Percentiles rank a stretch among this genome's conserved stretches.
phyloP scores from a whole-genome alignment of 2,797 vertebrate genomes.

The Myiothlypis chrysogaster region DNA sequence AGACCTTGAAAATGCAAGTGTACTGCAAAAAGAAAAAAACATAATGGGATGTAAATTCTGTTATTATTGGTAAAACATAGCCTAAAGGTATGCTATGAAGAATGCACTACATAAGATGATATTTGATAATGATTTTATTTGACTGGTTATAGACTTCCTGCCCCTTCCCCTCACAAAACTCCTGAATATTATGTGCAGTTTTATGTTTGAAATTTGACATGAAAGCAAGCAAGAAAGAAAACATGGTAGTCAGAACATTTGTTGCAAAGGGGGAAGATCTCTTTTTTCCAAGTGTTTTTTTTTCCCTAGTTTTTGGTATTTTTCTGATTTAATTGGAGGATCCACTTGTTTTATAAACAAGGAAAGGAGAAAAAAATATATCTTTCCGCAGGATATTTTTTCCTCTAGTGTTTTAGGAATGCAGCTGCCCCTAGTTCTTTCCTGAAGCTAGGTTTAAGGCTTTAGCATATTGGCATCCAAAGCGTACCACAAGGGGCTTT shows the following conservation, averaged over 20 bases:
- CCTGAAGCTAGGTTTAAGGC: neutral
- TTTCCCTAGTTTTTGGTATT: neutral
- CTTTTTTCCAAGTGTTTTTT: accelerated
- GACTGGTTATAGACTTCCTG: accelerated
- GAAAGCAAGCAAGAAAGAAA: neutral
- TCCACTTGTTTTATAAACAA: neutral
- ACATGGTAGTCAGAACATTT: neutral
- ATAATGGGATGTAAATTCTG: neutral
- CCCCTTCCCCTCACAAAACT: accelerated
- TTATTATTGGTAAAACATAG: neutral
- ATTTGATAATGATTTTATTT: neutral
- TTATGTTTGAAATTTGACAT: neutral
- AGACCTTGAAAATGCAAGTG: neutral
- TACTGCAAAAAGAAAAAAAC: neutral
- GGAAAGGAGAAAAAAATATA: neutral
- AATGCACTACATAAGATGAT: neutral
- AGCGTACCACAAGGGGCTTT: neutral
- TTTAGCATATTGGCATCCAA: neutral
- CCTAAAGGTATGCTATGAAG: neutral
- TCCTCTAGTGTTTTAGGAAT: neutral
- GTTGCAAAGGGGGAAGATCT: neutral
- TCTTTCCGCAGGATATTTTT: neutral
- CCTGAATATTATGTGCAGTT: neutral
- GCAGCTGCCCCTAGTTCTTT: neutral
- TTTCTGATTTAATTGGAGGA: neutral